Evolutionary conservation across 2,113 vertebrate species (phyloP), one percentile per base, ranked within the genome.

Genomic region (Triplophysa siluroides): DNA sequence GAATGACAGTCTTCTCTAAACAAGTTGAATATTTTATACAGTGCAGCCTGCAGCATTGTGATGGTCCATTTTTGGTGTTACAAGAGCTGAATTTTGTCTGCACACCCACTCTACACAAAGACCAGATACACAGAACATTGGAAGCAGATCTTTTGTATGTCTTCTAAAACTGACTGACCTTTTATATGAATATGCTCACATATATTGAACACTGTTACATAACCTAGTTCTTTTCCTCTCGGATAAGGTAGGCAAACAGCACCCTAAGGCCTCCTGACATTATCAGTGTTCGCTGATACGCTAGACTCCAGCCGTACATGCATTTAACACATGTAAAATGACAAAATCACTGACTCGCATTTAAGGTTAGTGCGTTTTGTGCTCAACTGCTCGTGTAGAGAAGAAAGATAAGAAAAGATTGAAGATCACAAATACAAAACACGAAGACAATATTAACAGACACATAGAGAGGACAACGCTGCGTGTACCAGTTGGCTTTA

Each of bases 261-360:
- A 78, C 9, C 63, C 1, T 2, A 11, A 45, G 18, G 14, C 29
- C 29, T 77, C 63, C 61, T 26, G 47, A 54, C 54, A 69, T 62
- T 73, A 73, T 81, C 45, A 78, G 41, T 47, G 33, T 47, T 52
- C 63, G 21, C 23, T 69, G 64, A 47, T 70, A 75, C 62, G 54
- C 45, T 74, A 74, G 52, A 61, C 38, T 19, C 2, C 19, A 50
- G 13, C 41, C 9, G 26, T 24, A 70, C 56, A 12, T 26, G 50
- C 13, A 23, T 52, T 70, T 21, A 19, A 19, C 29, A 69, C 70
- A 45, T 65, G 38, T 70, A 7, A 16, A 52, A 16, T 52, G 50
- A 18, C 50, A 52, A 52, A 52, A 13, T 16, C 4, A 5, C 14
- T 50, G 47, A 50, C 47, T 47, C 14, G 47, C 47, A 14, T 50